Percentiles rank a stretch among this genome's conserved stretches.
Conservation (phyloP, 1,140 invertebrate genomes). For the Bombus haemorrhoidalis region DNA sequence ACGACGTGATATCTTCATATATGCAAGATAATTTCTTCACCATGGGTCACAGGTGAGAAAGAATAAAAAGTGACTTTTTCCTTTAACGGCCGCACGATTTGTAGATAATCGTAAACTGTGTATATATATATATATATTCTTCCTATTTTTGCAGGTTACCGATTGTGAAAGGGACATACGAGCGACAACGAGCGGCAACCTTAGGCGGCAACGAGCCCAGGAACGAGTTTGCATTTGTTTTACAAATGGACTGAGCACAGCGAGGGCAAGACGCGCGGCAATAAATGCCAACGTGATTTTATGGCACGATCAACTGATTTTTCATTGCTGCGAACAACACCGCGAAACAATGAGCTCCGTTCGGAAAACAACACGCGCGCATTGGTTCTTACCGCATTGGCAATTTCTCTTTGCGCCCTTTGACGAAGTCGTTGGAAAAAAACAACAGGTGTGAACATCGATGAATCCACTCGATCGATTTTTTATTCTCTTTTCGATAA, state of each 20-base stretch:
- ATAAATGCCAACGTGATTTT: conserved; percentile 63
- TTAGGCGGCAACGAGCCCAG: conserved; percentile 56
- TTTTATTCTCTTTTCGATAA: neutral
- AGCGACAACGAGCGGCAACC: conserved; percentile 46
- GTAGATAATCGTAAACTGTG: conserved; percentile 35
- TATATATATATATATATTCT: neutral
- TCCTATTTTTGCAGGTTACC: conserved; percentile 27
- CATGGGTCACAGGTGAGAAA: too few species aligned
- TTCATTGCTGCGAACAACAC: conserved; percentile 32
- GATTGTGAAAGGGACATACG: conserved; percentile 52
- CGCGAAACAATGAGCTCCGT: conserved; percentile 5
- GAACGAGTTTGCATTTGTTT: conserved; percentile 61
- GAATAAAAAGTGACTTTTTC: neutral
- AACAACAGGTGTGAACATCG: conserved; percentile 26
- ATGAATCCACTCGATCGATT: neutral
- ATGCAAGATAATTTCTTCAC: neutral
- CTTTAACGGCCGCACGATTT: neutral
- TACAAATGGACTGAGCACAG: conserved; percentile 51
- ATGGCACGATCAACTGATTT: conserved; percentile 56
- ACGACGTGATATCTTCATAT: conserved; percentile 4
- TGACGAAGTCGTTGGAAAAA: neutral
- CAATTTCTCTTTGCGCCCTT: neutral
- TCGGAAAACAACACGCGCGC: neutral
- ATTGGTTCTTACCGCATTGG: neutral
- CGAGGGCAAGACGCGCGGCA: conserved; percentile 45